Base-by-base conservation (phyloP, 2,113 vertebrate species). In the Alectura lathami region DNA sequence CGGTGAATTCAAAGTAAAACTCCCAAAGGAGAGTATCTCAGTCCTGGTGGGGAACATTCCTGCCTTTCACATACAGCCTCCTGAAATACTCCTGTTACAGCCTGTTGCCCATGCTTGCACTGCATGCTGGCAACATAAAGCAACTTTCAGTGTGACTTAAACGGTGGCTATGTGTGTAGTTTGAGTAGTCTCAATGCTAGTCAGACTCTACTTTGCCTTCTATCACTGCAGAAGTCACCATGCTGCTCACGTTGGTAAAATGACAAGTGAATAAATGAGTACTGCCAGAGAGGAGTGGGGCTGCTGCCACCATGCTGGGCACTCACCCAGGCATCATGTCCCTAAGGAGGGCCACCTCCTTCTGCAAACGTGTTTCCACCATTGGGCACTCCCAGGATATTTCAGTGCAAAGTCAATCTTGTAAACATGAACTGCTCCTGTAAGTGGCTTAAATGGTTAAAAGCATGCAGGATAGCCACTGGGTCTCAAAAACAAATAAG, bases 351-450 rank as follows among this genome's bases (percentile, higher is more conserved):
- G 69, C 7, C 84, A 38, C 43, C 81, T 75, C 78, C 70, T 68
- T 83, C 93, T 53, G 79, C 85, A 88, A 91, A 85, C 47, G 48
- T 42, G 30, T 23, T 73, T 74, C 67, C 83, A 72, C 63, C 4
- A n/a, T 27, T n/a, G 14, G 79, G 68, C 50, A 20, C 79, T 91
- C 79, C 83, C 63, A 67, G 45, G 26, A 1, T 53, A n/a, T 32
- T 89, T 68, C 89, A 1, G 15, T 67, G 54, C 72, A 86, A 88
- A 93, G 54, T 38, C 79, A 77, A 83, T 38, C 45, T 34, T 86
- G 36, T 32, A 53, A 80, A 69, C 32, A 11, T 76, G 13, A 83
- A 38, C 29, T 88, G 72, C 50, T 64, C 1, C n/a, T 57, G 18
- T 29, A 30, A 26, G 6, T 57, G 24, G 32, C 27, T 85, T n/a